Evolutionary conservation across 2,113 vertebrate genomes (phyloP).

Genomic region (Eira barbara): DNA sequence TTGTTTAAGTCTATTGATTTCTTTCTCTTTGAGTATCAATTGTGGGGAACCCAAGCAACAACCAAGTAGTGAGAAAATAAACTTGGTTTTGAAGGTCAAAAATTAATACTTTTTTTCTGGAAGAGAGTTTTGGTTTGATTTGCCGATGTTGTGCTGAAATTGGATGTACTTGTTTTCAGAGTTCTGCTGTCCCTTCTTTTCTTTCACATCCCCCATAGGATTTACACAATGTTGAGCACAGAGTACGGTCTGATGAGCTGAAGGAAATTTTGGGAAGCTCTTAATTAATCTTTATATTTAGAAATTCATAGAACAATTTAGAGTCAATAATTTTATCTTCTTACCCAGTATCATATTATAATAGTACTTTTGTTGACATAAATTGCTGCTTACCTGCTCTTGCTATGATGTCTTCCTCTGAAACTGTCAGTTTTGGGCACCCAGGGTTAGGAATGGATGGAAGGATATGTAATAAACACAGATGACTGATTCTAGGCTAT

Average conservation of each 20-base stretch:
- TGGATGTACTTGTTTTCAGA: neutral
- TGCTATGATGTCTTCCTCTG: constrained; percentile 4
- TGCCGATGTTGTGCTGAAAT: neutral
- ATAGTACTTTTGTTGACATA: neutral
- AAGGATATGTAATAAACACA: neutral
- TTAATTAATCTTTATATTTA: neutral
- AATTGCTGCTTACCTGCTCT: neutral
- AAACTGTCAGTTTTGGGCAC: constrained; percentile 11
- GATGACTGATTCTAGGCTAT: neutral
- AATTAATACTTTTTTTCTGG: neutral
- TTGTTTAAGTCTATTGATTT: neutral
- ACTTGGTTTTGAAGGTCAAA: neutral
- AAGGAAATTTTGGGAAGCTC: neutral
- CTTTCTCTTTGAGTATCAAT: neutral
- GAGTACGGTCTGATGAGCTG: neutral
- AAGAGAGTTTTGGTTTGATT: neutral
- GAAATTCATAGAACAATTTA: constrained; percentile 9
- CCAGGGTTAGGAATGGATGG: neutral
- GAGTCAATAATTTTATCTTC: neutral
- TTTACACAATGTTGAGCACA: rapidly evolving
- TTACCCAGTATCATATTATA: neutral
- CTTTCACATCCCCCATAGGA: neutral
- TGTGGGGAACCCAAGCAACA: neutral
- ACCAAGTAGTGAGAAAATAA: neutral
- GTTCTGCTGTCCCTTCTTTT: neutral